phyloP scores from a whole-genome alignment of 1,140 invertebrate species.

The Whitmania pigra region DNA sequence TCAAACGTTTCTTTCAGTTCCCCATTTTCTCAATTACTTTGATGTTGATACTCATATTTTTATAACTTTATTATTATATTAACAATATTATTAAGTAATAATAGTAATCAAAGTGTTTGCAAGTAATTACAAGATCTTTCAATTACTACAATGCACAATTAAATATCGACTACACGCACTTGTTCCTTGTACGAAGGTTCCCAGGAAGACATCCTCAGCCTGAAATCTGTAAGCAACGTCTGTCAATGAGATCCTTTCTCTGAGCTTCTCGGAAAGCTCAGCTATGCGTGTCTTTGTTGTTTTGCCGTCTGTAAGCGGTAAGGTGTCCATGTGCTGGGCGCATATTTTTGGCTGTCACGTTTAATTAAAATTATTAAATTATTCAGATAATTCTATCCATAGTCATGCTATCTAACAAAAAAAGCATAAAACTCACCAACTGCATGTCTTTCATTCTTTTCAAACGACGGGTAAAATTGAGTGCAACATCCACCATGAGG shows the following conservation, averaged over 20 bases:
- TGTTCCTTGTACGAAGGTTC: slow-evolving; percentile 18
- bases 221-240: slow-evolving; percentile 20
- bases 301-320: slow-evolving; percentile 13
- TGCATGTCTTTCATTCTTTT: slow-evolving; percentile 15
- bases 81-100: no score
- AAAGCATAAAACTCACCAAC: background rate
- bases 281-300: slow-evolving; percentile 4
- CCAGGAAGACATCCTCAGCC: slow-evolving; percentile 5
- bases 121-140: no score
- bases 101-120: no score
- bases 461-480: slow-evolving; percentile 11
- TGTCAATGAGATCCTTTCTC: slow-evolving; percentile 6
- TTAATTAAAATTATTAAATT: background rate
- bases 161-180: background rate
- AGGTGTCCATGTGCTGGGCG: slow-evolving; percentile 16
- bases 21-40: no score
- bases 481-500: slow-evolving; percentile 9
- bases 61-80: no score
- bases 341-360: slow-evolving; percentile 7
- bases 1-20: no score
- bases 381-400: background rate
- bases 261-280: background rate
- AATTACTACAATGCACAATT: no score
- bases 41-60: no score
- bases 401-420: background rate